Evolutionary conservation across 2,797 vertebrate species (phyloP).

Genomic region (Melanogrammus aeglefinus): DNA sequence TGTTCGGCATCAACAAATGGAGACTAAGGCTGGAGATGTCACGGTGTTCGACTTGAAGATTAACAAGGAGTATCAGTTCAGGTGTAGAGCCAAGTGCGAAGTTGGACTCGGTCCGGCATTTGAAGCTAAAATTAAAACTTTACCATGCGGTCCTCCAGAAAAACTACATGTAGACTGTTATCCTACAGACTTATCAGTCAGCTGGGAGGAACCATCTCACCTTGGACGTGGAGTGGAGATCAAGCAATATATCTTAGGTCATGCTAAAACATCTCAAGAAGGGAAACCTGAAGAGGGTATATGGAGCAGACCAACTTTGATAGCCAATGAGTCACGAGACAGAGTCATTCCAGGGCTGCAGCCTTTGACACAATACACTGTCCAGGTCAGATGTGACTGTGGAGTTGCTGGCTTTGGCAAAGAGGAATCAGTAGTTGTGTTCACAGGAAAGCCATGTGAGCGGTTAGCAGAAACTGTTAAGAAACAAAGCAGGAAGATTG

Average conservation of each 20-base stretch:
- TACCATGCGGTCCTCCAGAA: conserved; percentile 41
- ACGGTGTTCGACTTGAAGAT: conserved; percentile 36
- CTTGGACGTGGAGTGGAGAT: conserved; percentile 30
- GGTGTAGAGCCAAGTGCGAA: conserved; percentile 45
- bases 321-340: no score
- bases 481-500: not conserved
- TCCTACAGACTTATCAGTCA: conserved; percentile 27
- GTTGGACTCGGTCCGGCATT: conserved; percentile 34
- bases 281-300: conserved; percentile 12
- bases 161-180: conserved; percentile 11
- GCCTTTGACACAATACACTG: not conserved
- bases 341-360: no score
- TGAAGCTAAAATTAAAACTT: conserved; percentile 24
- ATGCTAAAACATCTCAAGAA: not conserved
- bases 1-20: conserved; percentile 29
- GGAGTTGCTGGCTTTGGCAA: conserved; percentile 41
- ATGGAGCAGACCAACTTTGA: no score
- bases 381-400: conserved; percentile 48
- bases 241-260: conserved; percentile 33
- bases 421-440: conserved; percentile 13
- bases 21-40: conserved; percentile 20
- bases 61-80: conserved; percentile 53
- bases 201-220: conserved; percentile 38
- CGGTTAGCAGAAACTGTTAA: not conserved
- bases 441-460: not conserved